Base-by-base conservation (phyloP, 2,797 vertebrate species). In the Odontamblyopus rebecca region DNA sequence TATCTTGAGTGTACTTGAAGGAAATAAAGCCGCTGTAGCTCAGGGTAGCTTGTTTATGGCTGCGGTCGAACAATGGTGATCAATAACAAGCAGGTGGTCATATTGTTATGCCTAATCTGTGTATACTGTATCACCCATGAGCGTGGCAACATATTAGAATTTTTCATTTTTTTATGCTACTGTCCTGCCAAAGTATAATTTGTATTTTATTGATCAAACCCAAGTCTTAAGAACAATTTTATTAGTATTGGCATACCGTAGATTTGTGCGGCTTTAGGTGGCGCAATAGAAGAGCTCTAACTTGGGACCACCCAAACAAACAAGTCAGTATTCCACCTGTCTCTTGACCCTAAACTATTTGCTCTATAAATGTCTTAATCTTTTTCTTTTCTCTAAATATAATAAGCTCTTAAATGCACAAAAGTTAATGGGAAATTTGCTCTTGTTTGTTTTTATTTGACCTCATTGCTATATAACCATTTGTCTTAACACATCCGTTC, bases 401-500 rank as follows among this genome's bases (percentile, higher is more conserved):
- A n/a, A n/a, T 69, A 35, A 76, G 67, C 79, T 88, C 61, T 57
- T 79, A 30, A 73, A 78, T 87, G 82, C 86, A 83, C 82, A 85
- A 66, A 75, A 68, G 75, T 75, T 5, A 12, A 85, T 51, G 61
- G 59, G 77, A 69, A 70, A 51, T 75, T 60, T 77, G 69, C 76
- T 74, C 79, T 77, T 67, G 68, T 72, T 78, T 77, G 71, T 76
- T 74, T 23, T 79, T 2, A 84, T 83, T 82, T 71, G 68, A 86
- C 82, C 76, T 83, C 70, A 72, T 77, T 67, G 81, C 30, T 73
- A 6, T 27, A 74, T 51, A 78, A 80, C 90, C 88, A 78, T 89
- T 91, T 92, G 91, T 94, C 93, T 91, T 93, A 92, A 93, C 82
- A 62, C 64, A 78, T 91, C 84, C 78, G 79, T 86, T 79, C 72